phyloP scores from a whole-genome alignment of 2,888 invertebrate species.

The Acleris cristana region DNA sequence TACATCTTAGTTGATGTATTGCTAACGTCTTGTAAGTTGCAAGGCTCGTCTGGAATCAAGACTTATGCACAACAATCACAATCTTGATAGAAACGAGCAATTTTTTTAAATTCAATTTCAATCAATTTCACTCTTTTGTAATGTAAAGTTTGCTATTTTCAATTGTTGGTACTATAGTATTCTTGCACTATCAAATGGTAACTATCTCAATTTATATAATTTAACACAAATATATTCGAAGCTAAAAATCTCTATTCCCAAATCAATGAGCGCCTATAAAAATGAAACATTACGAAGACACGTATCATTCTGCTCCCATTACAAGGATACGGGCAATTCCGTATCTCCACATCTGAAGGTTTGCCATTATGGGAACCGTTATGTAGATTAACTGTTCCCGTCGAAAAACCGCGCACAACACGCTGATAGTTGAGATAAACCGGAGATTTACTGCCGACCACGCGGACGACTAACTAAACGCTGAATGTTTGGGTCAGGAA shows the following conservation, averaged over 20 bases:
- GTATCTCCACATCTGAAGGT: slow-evolving; percentile 31
- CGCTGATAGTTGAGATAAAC: slow-evolving; percentile 45
- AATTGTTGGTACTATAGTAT: too few relatives aligned
- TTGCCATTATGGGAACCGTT: slow-evolving; percentile 54
- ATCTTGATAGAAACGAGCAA: too few relatives aligned
- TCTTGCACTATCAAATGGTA: too few relatives aligned
- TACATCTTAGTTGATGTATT: too few relatives aligned
- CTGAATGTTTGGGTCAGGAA: background rate
- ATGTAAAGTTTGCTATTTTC: too few relatives aligned
- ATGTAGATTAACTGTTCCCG: slow-evolving; percentile 65
- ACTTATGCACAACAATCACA: too few relatives aligned
- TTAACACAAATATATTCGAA: background rate
- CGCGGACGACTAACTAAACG: background rate
- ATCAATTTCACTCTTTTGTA: too few relatives aligned
- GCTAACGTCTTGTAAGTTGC: too few relatives aligned
- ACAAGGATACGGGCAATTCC: slow-evolving; percentile 10
- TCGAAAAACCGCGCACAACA: slow-evolving; percentile 43
- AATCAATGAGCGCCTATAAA: slow-evolving; percentile 33
- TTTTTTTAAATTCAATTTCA: too few relatives aligned
- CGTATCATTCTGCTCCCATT: slow-evolving; percentile 33
- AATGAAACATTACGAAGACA: slow-evolving; percentile 28
- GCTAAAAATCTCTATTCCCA: slow-evolving; percentile 8
- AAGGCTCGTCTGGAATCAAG: too few relatives aligned
- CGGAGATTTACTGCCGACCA: slow-evolving; percentile 40
- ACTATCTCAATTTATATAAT: too few relatives aligned